Evolutionary conservation across 2,888 invertebrate species (phyloP), one percentile per base, ranked within the genome.

Genomic region (Oscheius myriophilus): DNA sequence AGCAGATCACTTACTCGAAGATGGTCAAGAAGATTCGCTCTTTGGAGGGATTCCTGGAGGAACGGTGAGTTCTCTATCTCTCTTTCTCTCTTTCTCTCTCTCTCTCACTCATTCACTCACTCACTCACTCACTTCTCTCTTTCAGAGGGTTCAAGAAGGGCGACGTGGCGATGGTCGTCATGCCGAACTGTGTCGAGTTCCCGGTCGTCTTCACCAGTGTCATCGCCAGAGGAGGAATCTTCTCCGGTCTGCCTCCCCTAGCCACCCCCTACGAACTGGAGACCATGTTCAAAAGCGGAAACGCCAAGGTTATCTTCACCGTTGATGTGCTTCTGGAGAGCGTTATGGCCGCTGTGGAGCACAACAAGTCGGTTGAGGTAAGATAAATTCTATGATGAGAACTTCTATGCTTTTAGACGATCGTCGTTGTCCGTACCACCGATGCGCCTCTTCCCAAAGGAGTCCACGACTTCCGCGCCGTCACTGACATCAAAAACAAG

Each of bases 181-280:
- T 82, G 45, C 75, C 71, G 25, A 82, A 82, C 64, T 81, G 79
- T 51, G 66, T 69, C 59, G 73, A 82, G 62, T 82, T 59, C 46
- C 69, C 70, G 11, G 63, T 75, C 18, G 68, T 80, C 41, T 79
- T 66, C 9, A 26, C 55, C 21, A 76, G 76, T 12, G 67, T 67
- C 21, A 58, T 63, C 21, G 33, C 71, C 16, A 69, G 67, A 18
- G 82, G 81, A 12, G 81, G 82, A 33, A 71, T 71, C 43, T 46
- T 73, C 39, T 78, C 76, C 41, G 75, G 75, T 0, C 81, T 80
- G 11, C 78, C 78, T 41, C 67, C 70, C 14, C 33, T 69, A n/a
- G 82, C 78, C 55, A 82, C 80, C 41, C 70, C 81, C 42, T 71
- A 70, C 45, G 79, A 79, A 62, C 61, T 79, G 39, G 66, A 71